phyloP scores from a whole-genome alignment of 2,113 vertebrate genomes.

The Camelus bactrianus region DNA sequence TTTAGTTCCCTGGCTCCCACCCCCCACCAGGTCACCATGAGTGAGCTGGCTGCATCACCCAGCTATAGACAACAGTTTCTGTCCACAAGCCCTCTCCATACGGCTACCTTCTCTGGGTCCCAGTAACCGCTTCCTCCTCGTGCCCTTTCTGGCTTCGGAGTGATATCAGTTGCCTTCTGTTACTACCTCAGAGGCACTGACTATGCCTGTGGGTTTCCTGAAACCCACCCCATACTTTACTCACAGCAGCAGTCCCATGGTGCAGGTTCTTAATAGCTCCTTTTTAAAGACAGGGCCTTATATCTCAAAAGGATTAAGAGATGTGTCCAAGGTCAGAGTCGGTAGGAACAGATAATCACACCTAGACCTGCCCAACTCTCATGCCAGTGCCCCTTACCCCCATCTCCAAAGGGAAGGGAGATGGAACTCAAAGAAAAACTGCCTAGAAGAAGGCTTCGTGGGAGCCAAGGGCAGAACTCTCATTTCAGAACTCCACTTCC shows the following conservation, averaged over 20 bases:
- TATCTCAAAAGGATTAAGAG: not conserved
- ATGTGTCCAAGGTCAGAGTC: not conserved
- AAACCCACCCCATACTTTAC: not conserved
- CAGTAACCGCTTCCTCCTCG: not conserved
- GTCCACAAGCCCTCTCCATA: too few relatives aligned
- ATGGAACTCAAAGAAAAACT: not conserved
- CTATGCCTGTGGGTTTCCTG: not conserved
- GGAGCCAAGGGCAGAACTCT: not conserved
- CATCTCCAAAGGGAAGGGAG: not conserved
- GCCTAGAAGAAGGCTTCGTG: not conserved
- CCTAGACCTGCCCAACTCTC: not conserved
- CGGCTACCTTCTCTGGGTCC: not conserved
- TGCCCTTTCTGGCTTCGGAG: not conserved
- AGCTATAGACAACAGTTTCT: not conserved
- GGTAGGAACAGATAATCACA: not conserved
- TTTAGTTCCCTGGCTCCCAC: not conserved
- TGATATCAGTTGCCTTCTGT: not conserved
- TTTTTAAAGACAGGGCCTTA: not conserved
- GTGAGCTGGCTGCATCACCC: not conserved
- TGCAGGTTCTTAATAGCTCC: not conserved
- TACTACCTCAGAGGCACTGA: not conserved
- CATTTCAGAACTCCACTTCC: not conserved
- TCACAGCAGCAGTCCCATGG: not conserved
- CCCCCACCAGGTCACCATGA: not conserved
- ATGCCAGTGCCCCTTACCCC: not conserved